Base-by-base conservation (phyloP, 2,113 vertebrate species). In the Thinocorus orbignyianus region DNA sequence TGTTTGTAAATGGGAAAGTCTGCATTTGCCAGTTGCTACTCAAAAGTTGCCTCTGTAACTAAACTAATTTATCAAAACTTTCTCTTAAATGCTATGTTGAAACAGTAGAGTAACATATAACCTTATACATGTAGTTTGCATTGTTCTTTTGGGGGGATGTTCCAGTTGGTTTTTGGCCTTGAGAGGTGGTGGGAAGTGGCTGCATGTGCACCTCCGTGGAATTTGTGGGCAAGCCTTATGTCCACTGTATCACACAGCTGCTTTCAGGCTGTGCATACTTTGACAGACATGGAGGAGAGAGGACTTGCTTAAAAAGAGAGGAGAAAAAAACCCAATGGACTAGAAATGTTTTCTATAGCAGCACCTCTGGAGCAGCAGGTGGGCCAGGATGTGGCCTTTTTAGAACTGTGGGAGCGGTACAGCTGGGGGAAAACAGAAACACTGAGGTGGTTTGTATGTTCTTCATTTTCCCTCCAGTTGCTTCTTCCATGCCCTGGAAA, bases 221-320 rank as follows among this genome's bases (percentile, higher is more conserved):
- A 25, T 11, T 49, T 9, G n/a, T 81, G 12, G 6, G 17, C n/a
- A 13, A 83, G 42, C 52, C 30, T 41, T 25, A 5, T 0, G 6
- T 17, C 49, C 6, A 0, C 52, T 65, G 0, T 10, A 3, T 2
- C 8, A 33, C 11, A 0, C 4, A 10, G 24, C 14, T 41, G 60
- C 83, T 61, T 24, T 41, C 49, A 51, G 51, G 39, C 30, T 17
- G 33, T 20, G 20, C 9, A 1, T 11, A 15, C 7, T 39, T 17
- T 33, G n/a, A 9, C 4, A 1, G 3, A 2, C 3, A 5, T 4
- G 33, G 8, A 12, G 52, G 64, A 39, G 22, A 49, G 39, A 22
- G 17, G 64, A 28, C 39, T 48, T 66, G 28, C 64, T 73, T 48
- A 20, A 68, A 49, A 30, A 8, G 42, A 14, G 25, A 11, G 12